Base-by-base conservation (phyloP, 1,140 invertebrate genomes). In the Drosophila asahinai region DNA sequence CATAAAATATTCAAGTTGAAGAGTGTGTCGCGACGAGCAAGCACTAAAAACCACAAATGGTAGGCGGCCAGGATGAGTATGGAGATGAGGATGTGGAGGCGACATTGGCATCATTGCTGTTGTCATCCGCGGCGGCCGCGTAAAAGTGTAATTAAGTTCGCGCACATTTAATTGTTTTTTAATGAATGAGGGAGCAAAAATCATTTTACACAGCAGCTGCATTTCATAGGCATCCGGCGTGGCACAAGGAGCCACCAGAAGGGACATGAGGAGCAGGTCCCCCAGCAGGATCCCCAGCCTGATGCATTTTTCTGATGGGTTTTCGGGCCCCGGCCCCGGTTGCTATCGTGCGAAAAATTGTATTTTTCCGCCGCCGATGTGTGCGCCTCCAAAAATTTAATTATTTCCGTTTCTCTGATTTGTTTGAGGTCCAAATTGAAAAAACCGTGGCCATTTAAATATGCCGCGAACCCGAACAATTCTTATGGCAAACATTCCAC, bases 101-200 rank as follows among this genome's bases (percentile, higher is more conserved):
- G 27, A 27, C 73, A 63, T 76, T 64, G 61, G 22, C 68, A 43
- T 66, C 64, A 71, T 71, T 66, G 30, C 27, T 71, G 67, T 54
- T 60, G 68, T 61, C 59, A 57, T 67, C 61, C 71, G 71, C 57
- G 40, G 33, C 22, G 71, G 71, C 77, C 73, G 77, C 77, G 83
- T 83, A 77, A 89, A 83, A 89, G 48, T 79, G 74, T 89, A 89
- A 89, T 89, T 89, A 89, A 89, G 83, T 82, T 86, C 79, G 83
- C 83, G 71, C 80, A 66, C 68, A 77, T 82, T 86, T 86, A 86
- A 86, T 86, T 86, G 79, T 86, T 86, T 86, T 86, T 86, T 86
- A 86, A 86, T 86, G 83, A 82, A 87, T 86, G 55, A 77, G 75
- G 78, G 72, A 66, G 76, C 60, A 78, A 70, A 86, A 86, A 77